Evolutionary conservation across 1,140 invertebrate genomes (phyloP).

Genomic region (Hypsibius dujardini): DNA sequence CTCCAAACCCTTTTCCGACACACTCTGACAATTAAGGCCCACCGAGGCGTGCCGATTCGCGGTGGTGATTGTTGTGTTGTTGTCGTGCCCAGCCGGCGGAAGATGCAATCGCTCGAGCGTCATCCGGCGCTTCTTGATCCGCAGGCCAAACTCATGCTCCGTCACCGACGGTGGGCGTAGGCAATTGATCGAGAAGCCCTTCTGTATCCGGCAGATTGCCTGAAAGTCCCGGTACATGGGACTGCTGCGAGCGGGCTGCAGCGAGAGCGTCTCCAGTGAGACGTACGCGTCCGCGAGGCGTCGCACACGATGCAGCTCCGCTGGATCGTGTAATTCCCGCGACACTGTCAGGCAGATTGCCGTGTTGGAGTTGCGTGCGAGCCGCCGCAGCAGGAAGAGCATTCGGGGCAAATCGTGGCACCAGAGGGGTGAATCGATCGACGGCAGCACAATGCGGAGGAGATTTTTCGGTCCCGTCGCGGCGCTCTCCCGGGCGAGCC

Average conservation of each 20-base stretch:
- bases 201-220: neutral
- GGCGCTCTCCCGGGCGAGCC: neutral
- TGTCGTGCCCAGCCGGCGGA: neutral
- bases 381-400: neutral
- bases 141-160: neutral
- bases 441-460: neutral
- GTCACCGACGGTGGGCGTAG: neutral
- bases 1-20: too few species aligned
- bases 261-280: neutral
- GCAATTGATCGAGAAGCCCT: neutral
- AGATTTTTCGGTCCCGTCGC: too few species aligned
- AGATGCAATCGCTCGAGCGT: neutral
- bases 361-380: neutral
- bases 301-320: neutral
- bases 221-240: conserved; percentile 3
- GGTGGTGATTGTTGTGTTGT: too few species aligned
- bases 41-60: too few species aligned
- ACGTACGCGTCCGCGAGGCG: neutral
- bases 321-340: neutral
- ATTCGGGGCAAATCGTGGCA: neutral
- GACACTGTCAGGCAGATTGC: neutral
- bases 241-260: neutral
- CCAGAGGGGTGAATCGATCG: conserved; percentile 4
- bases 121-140: neutral
- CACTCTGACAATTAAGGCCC: too few species aligned